Conservation (phyloP, 2,888 invertebrate genomes). For the Chloromyia formosa region DNA sequence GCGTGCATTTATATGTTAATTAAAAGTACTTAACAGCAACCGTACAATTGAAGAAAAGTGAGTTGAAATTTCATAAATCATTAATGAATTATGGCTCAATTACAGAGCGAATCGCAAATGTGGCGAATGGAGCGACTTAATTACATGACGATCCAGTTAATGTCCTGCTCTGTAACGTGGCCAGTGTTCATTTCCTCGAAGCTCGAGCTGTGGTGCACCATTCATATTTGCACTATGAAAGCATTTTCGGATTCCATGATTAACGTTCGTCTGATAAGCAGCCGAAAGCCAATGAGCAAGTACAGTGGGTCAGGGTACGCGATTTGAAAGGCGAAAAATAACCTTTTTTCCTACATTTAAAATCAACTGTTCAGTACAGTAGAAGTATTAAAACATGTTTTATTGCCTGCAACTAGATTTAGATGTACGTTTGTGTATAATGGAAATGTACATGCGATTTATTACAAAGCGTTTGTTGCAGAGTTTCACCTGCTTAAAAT, state of each 20-base stretch:
- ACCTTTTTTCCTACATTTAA: background rate
- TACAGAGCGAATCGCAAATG: conserved; percentile 37
- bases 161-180: conserved; percentile 6
- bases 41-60: background rate
- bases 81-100: conserved; percentile 58
- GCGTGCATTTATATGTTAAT: conserved; percentile 33
- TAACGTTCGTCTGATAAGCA: conserved; percentile 22
- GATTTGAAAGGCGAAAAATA: background rate
- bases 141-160: conserved; percentile 18
- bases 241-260: conserved; percentile 29
- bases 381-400: conserved; percentile 9
- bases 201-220: background rate
- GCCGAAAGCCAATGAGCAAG: background rate
- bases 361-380: background rate
- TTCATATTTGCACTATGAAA: background rate
- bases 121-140: conserved; percentile 18
- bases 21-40: background rate
- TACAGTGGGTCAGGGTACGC: no score
- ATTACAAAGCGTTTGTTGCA: background rate
- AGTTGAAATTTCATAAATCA: conserved; percentile 56
- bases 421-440: conserved; percentile 9
- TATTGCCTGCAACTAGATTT: conserved; percentile 2
- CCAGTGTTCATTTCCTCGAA: conserved; percentile 4
- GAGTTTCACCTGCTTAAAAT: conserved; percentile 10
- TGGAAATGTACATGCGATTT: conserved; percentile 21